Percentiles rank a stretch among this genome's conserved stretches.
phyloP scores from a whole-genome alignment of 2,113 vertebrate species.

The Prunella fulvescens region DNA sequence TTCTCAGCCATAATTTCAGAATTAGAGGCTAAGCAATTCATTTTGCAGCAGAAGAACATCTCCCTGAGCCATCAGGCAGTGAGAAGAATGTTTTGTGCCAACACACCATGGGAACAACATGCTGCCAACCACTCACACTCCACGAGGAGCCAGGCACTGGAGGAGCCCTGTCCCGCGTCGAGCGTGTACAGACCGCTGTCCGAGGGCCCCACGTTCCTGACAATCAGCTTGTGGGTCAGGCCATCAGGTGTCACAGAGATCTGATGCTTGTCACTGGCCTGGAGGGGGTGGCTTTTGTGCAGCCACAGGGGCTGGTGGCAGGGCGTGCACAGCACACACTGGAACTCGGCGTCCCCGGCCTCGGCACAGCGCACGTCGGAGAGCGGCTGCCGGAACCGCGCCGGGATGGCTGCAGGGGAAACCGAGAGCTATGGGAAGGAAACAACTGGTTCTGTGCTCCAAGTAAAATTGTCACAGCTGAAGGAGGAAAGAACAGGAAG shows the following conservation, averaged over 20 bases:
- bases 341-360: slow-evolving; percentile 71
- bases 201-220: slow-evolving; percentile 62
- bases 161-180: slow-evolving; percentile 68
- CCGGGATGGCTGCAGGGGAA: slow-evolving; percentile 71
- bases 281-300: slow-evolving; percentile 67
- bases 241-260: slow-evolving; percentile 73
- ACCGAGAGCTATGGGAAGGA: not conserved
- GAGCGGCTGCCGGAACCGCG: slow-evolving; percentile 73
- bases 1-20: not conserved
- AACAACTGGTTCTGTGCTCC: not conserved
- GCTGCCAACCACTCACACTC: slow-evolving; percentile 71
- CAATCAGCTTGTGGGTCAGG: slow-evolving; percentile 77
- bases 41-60: not conserved
- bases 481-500: not conserved
- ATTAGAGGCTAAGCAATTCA: not conserved
- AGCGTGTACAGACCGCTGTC: slow-evolving; percentile 83
- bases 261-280: slow-evolving; percentile 70
- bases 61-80: not conserved
- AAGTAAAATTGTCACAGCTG: not conserved
- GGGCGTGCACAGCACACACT: slow-evolving; percentile 75
- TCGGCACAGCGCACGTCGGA: slow-evolving; percentile 69
- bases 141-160: slow-evolving; percentile 83
- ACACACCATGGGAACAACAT: not conserved
- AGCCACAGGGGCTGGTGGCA: slow-evolving; percentile 74
- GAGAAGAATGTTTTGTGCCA: not conserved